Percentiles rank a stretch among this genome's conserved stretches.
Evolutionary conservation across 2,113 vertebrate genomes (phyloP).

Genomic region (Chascanopsetta lugubris): DNA sequence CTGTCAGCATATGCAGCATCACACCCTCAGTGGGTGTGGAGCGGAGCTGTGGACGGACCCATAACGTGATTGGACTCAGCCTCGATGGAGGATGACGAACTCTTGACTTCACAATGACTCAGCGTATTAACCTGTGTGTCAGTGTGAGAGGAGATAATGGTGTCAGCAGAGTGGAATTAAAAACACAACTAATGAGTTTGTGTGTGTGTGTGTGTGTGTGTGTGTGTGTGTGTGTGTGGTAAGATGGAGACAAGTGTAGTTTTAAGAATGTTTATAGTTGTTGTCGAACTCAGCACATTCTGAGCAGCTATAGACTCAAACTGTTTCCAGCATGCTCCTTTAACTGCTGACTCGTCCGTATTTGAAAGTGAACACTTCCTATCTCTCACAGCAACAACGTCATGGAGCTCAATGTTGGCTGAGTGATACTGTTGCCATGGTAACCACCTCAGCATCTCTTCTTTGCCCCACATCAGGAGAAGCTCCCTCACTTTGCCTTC

Average conservation of each 20-base stretch:
- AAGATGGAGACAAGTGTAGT: neutral
- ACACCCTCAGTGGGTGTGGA: slow-evolving; percentile 61
- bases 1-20: slow-evolving; percentile 57
- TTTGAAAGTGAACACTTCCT: too few species aligned
- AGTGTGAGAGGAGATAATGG: slow-evolving; percentile 23
- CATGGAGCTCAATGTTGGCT: too few species aligned
- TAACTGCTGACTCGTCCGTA: too few species aligned
- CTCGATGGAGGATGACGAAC: slow-evolving; percentile 58
- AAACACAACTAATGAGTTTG: too few species aligned
- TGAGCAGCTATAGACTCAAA: neutral
- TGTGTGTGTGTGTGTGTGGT: neutral
- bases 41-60: slow-evolving; percentile 44
- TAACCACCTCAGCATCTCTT: too few species aligned
- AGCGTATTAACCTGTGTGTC: slow-evolving; percentile 47
- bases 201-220: slow-evolving; percentile 2
- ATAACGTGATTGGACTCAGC: slow-evolving; percentile 58
- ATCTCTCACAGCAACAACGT: too few species aligned
- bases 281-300: neutral
- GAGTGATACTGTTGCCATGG: too few species aligned
- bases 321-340: too few species aligned
- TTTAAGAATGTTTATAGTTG: slow-evolving; percentile 6
- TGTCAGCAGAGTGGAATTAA: slow-evolving; percentile 12
- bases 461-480: too few species aligned
- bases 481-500: too few species aligned
- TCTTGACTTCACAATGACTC: slow-evolving; percentile 27